Base-by-base conservation (phyloP, 2,113 vertebrate species). In the Phrynocephalus versicolor region DNA sequence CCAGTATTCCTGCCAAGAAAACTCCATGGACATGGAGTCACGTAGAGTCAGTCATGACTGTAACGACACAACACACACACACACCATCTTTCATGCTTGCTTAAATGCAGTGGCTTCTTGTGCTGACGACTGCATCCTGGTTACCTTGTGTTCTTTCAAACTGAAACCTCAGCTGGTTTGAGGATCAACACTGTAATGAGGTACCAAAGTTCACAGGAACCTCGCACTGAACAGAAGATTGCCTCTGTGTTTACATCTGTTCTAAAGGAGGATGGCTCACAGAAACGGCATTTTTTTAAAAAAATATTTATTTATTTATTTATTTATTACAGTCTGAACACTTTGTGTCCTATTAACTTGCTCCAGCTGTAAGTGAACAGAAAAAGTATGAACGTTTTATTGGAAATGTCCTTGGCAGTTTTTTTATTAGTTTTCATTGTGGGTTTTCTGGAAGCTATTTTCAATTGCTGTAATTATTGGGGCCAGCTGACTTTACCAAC, bases 361-460 rank as follows among this genome's bases (percentile, higher is more conserved):
- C 72, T 3, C 3, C 41, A 39, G 88, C 71, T 77, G 74, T 0
- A 62, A 19, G 81, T 80, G 16, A 84, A 73, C 2, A n/a, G 57
- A 87, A 90, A 82, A n/a, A 85, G 74, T 81, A 88, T 75, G 16
- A 83, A 90, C 84, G 18, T 3, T 62, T 55, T 69, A 84, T 85
- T 72, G 88, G 18, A 79, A 15, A 74, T 14, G 39, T 85, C 57
- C n/a, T 86, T 84, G 33, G 33, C 64, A 39, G n/a, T n/a, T n/a
- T n/a, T 75, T 87, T 88, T 90, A 62, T 84, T 89, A 86, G 4
- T 72, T 93, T 91, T 90, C 83, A 70, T 78, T 89, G 79, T 79
- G 86, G 55, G 84, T 76, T 94, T 89, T 88, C 19, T 55, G 84
- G 81, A 83, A 69, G 19, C 30, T 79, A 25, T 27, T 79, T 79